Percentiles rank a stretch among this genome's conserved stretches.
phyloP scores from a whole-genome alignment of 2,888 invertebrate species.

The Synergus itoensis region DNA sequence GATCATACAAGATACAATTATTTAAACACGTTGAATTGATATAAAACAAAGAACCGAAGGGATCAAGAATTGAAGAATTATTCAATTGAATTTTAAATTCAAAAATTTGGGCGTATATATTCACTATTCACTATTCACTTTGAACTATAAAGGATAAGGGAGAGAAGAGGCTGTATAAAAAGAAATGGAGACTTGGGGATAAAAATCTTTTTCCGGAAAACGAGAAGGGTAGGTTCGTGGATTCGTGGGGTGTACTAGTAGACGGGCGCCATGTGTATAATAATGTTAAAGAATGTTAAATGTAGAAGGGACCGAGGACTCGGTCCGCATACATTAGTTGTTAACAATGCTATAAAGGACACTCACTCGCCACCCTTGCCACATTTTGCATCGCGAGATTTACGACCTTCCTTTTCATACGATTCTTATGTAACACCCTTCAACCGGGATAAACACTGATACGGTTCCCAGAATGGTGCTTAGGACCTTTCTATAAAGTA shows the following conservation, averaged over 20 bases:
- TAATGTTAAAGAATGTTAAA: conserved; percentile 78
- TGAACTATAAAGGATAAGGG: neutral
- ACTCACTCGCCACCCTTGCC: conserved; percentile 70
- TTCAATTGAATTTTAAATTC: conserved; percentile 32
- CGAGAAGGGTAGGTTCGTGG: conserved; percentile 51
- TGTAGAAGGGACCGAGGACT: conserved; percentile 67
- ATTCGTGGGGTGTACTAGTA: conserved; percentile 55
- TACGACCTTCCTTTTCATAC: conserved; percentile 69
- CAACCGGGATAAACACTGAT: conserved; percentile 52
- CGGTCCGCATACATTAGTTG: conserved; percentile 77
- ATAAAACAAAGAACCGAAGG: neutral
- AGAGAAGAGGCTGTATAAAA: conserved; percentile 38
- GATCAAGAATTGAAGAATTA: neutral
- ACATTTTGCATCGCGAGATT: conserved; percentile 66
- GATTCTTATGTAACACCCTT: conserved; percentile 70
- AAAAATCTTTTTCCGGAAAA: conserved; percentile 48
- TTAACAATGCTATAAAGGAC: conserved; percentile 78
- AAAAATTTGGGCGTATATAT: neutral
- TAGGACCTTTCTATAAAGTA: conserved; percentile 41
- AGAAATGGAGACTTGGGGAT: conserved; percentile 39
- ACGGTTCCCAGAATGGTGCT: conserved; percentile 45
- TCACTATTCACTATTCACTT: conserved; percentile 9
- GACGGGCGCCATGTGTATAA: conserved; percentile 77
- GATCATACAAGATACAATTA: neutral
- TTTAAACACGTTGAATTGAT: neutral